Percentiles rank a stretch among this genome's conserved stretches.
Conservation (phyloP, 2,113 vertebrate species). For the Sapajus apella region DNA sequence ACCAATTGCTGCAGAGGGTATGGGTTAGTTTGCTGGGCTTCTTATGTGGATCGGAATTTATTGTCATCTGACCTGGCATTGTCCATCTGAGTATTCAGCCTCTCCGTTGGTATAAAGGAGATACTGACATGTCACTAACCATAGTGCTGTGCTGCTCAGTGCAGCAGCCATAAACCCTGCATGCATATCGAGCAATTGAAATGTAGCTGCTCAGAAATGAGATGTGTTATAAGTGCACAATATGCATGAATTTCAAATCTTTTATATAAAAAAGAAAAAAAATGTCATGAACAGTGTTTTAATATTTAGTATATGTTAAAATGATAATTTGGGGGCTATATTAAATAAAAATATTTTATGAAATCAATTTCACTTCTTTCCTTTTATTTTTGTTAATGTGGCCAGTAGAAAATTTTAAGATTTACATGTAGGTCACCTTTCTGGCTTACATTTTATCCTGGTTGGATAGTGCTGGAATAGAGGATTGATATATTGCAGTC, state of each 20-base stretch:
- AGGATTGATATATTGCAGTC: neutral
- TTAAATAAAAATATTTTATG: neutral
- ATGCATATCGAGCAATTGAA: neutral
- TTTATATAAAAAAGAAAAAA: neutral
- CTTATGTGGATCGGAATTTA: neutral
- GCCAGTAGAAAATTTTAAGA: neutral
- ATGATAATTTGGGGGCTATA: neutral
- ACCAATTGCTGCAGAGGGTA: neutral
- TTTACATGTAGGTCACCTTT: neutral
- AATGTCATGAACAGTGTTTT: neutral
- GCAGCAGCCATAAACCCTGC: neutral
- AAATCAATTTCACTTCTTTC: neutral
- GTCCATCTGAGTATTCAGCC: neutral
- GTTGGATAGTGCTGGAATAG: neutral
- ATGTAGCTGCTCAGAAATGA: neutral
- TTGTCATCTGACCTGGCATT: neutral
- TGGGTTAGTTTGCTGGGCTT: neutral
- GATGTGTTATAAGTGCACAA: neutral
- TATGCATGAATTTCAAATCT: neutral
- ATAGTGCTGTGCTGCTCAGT: fast-evolving
- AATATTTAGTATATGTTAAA: neutral
- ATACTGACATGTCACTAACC: neutral
- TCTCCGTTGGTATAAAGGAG: neutral
- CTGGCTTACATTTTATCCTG: neutral
- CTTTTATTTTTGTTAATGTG: neutral